Evolutionary conservation across 1,140 invertebrate species (phyloP).

Genomic region (Habropoda laboriosa): DNA sequence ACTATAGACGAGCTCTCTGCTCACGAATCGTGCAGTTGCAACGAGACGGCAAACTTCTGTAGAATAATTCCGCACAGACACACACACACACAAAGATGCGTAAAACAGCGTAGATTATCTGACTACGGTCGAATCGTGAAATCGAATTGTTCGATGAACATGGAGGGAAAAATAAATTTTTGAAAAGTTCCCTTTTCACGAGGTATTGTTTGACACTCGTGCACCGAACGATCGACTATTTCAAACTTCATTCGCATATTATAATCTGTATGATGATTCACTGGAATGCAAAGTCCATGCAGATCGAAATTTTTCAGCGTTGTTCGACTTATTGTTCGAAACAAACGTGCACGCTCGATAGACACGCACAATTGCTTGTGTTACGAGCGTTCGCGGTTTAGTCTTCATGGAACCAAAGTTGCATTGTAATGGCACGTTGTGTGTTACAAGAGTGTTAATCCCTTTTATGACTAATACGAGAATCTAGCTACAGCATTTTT

Average conservation of each 20-base stretch:
- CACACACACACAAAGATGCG: too few species aligned
- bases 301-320: conserved; percentile 3
- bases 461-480: background rate
- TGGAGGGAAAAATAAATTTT: too few species aligned
- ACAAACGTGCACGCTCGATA: background rate
- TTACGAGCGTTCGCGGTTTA: background rate
- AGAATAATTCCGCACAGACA: too few species aligned
- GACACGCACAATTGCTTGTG: background rate
- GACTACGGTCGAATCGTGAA: too few species aligned
- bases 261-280: conserved; percentile 13
- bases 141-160: too few species aligned
- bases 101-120: too few species aligned
- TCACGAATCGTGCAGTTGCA: too few species aligned
- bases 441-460: background rate
- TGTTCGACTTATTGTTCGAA: background rate
- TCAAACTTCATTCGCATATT: conserved; percentile 1
- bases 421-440: background rate
- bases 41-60: too few species aligned
- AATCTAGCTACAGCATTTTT: background rate
- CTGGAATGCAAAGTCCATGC: background rate
- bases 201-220: too few species aligned
- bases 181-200: too few species aligned
- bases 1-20: too few species aligned
- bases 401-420: background rate
- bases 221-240: background rate